Evolutionary conservation across 2,113 vertebrate genomes (phyloP), one percentile per base, ranked within the genome.

Genomic region (Rhipidura dahli): DNA sequence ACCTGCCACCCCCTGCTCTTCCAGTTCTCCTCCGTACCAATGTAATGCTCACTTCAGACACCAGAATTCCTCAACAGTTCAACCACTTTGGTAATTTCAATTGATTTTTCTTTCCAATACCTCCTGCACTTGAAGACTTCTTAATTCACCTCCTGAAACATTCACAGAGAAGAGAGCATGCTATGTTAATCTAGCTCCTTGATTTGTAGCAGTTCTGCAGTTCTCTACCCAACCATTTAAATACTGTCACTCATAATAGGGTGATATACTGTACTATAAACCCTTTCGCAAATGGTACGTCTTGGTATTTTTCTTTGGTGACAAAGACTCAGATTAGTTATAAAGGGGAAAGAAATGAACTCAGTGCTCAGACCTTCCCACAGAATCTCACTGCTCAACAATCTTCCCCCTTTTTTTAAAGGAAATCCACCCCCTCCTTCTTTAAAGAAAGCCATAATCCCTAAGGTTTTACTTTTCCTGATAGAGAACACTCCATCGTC

Each of bases 181-280:
- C 91, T 84, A 87, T 75, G 73, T 94, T 95, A 96, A 95, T 94
- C 91, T 79, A 83, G 77, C 81, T 45, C n/a, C 73, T 96, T 97
- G 94, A 97, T 97, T 97, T 97, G 95, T 87, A 82, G 92, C 91
- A 61, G 81, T 85, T 95, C 95, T 95, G 28, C 83, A 91, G 73
- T 93, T 95, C 95, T 97, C 95, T 96, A 96, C 96, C 95, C 95
- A 96, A 94, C 94, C 96, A 96, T 95, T 97, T 97, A 96, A 96
- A 96, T 72, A 90, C 93, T 97, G 96, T 97, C 96, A 96, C 76
- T 96, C 94, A 91, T 96, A 97, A 97, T 96, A 84, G 84, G 70
- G 84, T 96, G 93, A 97, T 97, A 97, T 97, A 97, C 91, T 96
- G 93, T 96, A 91, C 93, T 80, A 97, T 97, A 97, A 97, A 96